Base-by-base conservation (phyloP, 2,888 invertebrate species). In the Charanyca ferruginea region DNA sequence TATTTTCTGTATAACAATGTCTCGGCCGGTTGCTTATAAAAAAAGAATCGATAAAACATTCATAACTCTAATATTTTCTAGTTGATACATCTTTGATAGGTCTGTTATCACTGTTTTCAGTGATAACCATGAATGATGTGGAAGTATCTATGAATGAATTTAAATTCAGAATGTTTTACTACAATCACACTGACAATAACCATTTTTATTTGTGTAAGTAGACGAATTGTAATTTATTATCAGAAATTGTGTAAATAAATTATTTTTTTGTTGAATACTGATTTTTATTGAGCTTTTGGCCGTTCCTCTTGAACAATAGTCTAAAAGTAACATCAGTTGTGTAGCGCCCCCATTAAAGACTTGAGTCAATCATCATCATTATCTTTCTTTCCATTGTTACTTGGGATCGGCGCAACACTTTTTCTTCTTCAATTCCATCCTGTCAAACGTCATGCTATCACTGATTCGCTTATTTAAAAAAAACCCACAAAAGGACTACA, bases 141-240 rank as follows among this genome's bases (percentile, higher is more conserved):
- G 9, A 25, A 35, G n/a, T n/a, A n/a, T 5, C 38, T 38, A 38
- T 38, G 38, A 38, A 38, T 38, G 4, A 16, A 32, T 32, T 32
- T 16, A 52, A 58, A 64, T 51, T 78, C 41, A 42, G 35, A 75
- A 60, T 66, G 28, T 73, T 59, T 55, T 62, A 20, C 58, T 53
- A 6, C 57, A 61, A 68, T 67, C 53, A 77, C 77, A 64, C 71
- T 47, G 76, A 80, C 80, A 80, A 76, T 76, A 75, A 76, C 59
- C 55, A 45, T 51, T 54, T 67, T 67, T 54, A 60, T 76, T 57
- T 80, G 18, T 74, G 25, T 75, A 75, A 74, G 80, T 75, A 75
- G 77, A 55, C 54, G 47, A 75, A 80, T 75, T 75, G 53, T 79
- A 75, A 75, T 76, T 76, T 79, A 74, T 59, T 73, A 78, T 73